Conservation (phyloP, 2,797 vertebrate species). For the Kryptolebias ocellatus region DNA sequence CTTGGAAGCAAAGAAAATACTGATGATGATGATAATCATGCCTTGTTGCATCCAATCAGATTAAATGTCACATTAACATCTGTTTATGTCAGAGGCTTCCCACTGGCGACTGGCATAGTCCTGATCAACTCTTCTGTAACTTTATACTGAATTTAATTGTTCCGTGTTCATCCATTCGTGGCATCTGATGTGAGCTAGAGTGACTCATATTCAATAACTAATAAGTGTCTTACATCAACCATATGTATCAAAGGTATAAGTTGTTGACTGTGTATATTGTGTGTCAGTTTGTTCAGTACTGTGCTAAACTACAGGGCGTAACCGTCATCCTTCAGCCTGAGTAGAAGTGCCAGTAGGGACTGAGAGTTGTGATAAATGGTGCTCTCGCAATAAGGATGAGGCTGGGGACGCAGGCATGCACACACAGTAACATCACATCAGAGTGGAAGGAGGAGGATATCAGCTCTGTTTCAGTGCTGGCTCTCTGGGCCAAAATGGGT, state of each 20-base stretch:
- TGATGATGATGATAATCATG: constrained; percentile 43
- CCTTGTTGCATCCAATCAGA: constrained; percentile 42
- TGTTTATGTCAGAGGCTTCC: constrained; percentile 31
- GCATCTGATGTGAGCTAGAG: constrained; percentile 12
- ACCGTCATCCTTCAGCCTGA: constrained; percentile 62
- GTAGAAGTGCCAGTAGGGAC: constrained; percentile 54
- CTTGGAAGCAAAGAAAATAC: constrained; percentile 14
- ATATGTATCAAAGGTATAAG: constrained; percentile 19
- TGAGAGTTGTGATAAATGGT: constrained; percentile 64
- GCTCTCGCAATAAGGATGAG: constrained; percentile 54
- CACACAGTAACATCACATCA: constrained; percentile 16
- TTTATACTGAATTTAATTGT: constrained; percentile 28
- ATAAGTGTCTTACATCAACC: constrained; percentile 4
- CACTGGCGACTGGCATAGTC: constrained; percentile 12
- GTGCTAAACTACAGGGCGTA: constrained; percentile 44
- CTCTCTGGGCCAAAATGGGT: constrained; percentile 58
- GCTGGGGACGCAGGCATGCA: constrained; percentile 31
- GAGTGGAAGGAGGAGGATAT: constrained; percentile 56
- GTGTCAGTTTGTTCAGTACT: constrained; percentile 12
- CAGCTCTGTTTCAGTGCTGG: constrained; percentile 55
- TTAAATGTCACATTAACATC: constrained; percentile 60
- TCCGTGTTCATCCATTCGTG: constrained; percentile 27
- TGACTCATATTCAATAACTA: constrained; percentile 30
- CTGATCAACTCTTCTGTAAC: constrained; percentile 34
- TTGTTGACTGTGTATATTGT: constrained; percentile 13